Conservation (phyloP, 2,888 invertebrate genomes). For the Nineta flava region DNA sequence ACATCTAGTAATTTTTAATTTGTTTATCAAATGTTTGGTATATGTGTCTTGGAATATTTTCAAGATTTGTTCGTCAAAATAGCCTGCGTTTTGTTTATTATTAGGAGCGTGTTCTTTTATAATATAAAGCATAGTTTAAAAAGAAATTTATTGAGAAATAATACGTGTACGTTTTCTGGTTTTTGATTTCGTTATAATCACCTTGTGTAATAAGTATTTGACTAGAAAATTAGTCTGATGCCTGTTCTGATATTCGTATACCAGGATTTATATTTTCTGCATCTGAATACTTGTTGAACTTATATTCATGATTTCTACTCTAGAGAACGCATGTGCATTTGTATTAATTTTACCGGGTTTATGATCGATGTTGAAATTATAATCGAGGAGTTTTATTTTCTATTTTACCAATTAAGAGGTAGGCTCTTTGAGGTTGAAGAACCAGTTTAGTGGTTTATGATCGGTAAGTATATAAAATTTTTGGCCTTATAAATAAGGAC, state of each 20-base stretch:
- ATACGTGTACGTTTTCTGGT: too few relatives aligned
- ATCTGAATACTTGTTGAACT: neutral
- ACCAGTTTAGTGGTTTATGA: too few relatives aligned
- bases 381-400: constrained; percentile 19
- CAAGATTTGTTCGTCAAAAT: neutral
- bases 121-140: too few relatives aligned
- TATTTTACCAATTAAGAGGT: constrained; percentile 17
- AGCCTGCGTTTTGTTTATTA: neutral
- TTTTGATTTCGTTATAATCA: too few relatives aligned
- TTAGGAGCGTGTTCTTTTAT: too few relatives aligned
- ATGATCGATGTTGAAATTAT: constrained; percentile 18
- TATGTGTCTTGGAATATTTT: neutral
- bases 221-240: too few relatives aligned
- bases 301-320: constrained; percentile 5
- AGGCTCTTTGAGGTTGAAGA: constrained; percentile 20
- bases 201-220: too few relatives aligned
- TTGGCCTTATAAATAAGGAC: constrained; percentile 23
- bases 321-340: constrained; percentile 19
- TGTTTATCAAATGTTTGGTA: neutral
- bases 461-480: constrained; percentile 19
- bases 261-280: too few relatives aligned
- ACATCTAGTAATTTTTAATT: neutral
- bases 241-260: too few relatives aligned
- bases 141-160: too few relatives aligned
- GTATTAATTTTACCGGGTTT: constrained; percentile 17